Conservation (phyloP, 2,888 invertebrate species). For the Drosophila setosimentum region DNA sequence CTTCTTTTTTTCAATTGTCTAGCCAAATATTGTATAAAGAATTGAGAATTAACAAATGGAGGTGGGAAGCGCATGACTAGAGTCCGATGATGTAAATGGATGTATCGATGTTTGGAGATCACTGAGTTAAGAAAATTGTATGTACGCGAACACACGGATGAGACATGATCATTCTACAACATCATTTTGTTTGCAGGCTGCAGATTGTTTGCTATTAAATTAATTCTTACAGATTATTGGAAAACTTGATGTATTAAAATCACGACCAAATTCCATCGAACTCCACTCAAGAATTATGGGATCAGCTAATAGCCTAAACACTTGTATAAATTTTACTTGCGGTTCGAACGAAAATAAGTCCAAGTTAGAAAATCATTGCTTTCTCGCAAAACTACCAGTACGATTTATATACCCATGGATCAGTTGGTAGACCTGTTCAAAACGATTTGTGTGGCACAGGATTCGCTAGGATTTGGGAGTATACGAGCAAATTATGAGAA, state of each 20-base stretch:
- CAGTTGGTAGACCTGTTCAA: not conserved
- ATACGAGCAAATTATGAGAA: not conserved
- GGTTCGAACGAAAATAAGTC: not conserved
- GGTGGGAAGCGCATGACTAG: not conserved
- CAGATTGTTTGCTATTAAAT: no score
- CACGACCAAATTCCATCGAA: no score
- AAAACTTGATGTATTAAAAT: no score
- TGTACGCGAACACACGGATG: not conserved
- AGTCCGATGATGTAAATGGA: not conserved
- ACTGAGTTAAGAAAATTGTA: not conserved
- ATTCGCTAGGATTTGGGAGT: not conserved
- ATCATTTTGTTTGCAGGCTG: no score
- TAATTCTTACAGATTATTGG: no score
- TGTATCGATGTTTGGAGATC: not conserved
- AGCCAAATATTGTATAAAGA: no score
- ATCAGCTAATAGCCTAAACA: no score
- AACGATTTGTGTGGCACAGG: not conserved
- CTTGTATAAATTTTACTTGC: not conserved
- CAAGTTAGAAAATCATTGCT: not conserved
- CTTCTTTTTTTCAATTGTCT: no score
- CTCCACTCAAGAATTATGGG: no score
- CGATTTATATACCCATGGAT: not conserved
- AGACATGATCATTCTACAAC: not conserved
- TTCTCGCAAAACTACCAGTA: not conserved
- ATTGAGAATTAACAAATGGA: no score